Conservation (phyloP, 2,113 vertebrate genomes). For the Tretioscincus oriximinensis region DNA sequence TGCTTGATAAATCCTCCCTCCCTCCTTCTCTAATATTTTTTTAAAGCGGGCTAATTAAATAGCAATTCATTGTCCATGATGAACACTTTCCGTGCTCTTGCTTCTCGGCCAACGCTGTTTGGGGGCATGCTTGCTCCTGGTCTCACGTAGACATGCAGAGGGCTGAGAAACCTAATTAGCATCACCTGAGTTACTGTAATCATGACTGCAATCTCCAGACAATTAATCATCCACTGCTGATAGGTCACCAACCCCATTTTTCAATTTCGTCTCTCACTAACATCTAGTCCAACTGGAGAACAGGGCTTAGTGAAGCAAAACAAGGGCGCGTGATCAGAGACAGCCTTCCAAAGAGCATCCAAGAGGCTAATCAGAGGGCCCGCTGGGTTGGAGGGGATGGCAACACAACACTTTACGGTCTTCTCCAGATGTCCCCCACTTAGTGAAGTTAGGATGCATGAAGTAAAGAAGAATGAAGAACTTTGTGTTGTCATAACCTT, state of each 20-base stretch:
- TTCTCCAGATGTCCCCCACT: neutral
- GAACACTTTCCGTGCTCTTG: neutral
- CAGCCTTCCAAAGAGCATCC: neutral
- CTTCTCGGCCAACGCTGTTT: accelerated
- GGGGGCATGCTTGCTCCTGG: neutral
- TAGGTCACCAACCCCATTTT: slow-evolving; percentile 15
- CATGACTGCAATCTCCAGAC: slow-evolving; percentile 28
- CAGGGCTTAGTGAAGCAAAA: neutral
- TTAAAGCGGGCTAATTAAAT: neutral
- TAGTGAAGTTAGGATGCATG: neutral
- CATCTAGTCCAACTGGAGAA: neutral
- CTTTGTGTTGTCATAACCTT: too few species aligned
- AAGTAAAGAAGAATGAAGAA: neutral
- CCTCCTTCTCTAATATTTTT: neutral
- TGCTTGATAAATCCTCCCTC: accelerated
- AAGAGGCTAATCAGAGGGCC: neutral
- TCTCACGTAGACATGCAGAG: accelerated
- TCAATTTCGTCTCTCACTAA: slow-evolving; percentile 4
- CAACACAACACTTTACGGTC: neutral
- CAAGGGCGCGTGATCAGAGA: neutral
- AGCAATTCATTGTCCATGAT: neutral
- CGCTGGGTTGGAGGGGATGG: neutral
- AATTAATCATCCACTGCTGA: slow-evolving; percentile 51
- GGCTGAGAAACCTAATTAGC: slow-evolving; percentile 42
- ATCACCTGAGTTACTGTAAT: slow-evolving; percentile 27